phyloP scores from a whole-genome alignment of 2,113 vertebrate species.

The Cynocephalus volans region DNA sequence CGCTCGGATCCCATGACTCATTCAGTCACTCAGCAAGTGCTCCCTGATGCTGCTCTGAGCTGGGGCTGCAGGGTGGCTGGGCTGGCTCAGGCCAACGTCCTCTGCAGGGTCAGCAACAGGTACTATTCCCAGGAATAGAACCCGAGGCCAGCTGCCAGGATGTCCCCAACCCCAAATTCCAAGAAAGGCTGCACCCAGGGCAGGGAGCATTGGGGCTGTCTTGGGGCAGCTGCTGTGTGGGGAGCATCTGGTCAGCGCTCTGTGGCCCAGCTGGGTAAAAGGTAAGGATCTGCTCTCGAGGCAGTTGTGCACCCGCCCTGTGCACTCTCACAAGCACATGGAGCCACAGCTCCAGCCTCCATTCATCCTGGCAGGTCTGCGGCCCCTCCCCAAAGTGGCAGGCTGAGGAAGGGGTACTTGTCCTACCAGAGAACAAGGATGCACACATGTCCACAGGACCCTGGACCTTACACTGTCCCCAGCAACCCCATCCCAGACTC shows the following conservation, averaged over 20 bases:
- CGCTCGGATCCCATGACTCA: rapidly evolving
- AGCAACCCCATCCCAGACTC: neutral
- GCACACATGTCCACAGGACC: rapidly evolving
- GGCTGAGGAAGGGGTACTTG: neutral
- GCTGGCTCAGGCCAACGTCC: neutral
- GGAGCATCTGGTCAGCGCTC: neutral
- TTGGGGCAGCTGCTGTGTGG: rapidly evolving
- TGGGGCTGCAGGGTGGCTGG: rapidly evolving
- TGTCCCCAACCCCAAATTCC: neutral
- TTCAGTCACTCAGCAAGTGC: neutral
- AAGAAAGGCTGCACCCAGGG: neutral
- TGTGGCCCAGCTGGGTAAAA: neutral
- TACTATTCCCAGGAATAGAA: neutral
- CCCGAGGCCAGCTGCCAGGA: neutral
- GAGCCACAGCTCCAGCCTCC: too few species aligned
- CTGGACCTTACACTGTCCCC: rapidly evolving
- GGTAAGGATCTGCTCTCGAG: too few species aligned
- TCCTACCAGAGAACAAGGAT: neutral
- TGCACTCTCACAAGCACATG: neutral
- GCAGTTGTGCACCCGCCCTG: rapidly evolving
- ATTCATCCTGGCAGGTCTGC: too few species aligned
- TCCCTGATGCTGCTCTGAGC: neutral
- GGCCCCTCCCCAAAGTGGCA: neutral
- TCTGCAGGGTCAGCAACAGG: neutral
- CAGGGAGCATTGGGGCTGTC: neutral